Evolutionary conservation across 2,888 invertebrate species (phyloP), one percentile per base, ranked within the genome.

Genomic region (Argynnis bischoffii): DNA sequence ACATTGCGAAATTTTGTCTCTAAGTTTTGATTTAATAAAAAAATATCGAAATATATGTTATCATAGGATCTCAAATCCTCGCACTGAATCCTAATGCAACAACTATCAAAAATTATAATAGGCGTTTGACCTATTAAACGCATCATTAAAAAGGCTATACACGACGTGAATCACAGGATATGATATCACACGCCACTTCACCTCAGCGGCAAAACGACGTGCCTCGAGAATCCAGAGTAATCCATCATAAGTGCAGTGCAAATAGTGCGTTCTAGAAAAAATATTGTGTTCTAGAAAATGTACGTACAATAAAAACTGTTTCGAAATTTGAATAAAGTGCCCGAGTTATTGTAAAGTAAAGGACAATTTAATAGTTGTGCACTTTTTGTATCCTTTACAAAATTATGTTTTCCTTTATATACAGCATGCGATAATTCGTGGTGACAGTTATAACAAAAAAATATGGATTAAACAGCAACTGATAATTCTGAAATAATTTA

Each of bases 71-170:
- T 5, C 35, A 4, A 48, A 18, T 8, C 46, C 21, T 6, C 8
- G 5, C 15, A 48, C 54, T 14, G 60, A 64, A 69, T 51, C 55
- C 66, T 68, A 68, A 67, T 56, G 48, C n/a, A 41, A 57, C 67
- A 48, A 75, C 71, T 77, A 73, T 74, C 74, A 81, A 83, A 81
- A 81, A 79, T 76, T 75, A 77, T 86, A 87, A 90, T 85, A 83
- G 84, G 78, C 85, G 88, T 81, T 90, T 89, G 87, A 88, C 88
- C 89, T 84, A 88, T 81, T 84, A 84, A 85, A 79, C 78, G 76
- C 72, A 77, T 78, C 74, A 79, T 78, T 80, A 81, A 79, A 81
- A 79, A 80, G 76, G 77, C 73, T 76, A 77, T 63, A 63, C 66
- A 55, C 59, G 76, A 78, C 75, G 77, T 87, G 86, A 88, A 83